Evolutionary conservation across 2,888 invertebrate species (phyloP).

Genomic region (Lacanobia wlatinum): DNA sequence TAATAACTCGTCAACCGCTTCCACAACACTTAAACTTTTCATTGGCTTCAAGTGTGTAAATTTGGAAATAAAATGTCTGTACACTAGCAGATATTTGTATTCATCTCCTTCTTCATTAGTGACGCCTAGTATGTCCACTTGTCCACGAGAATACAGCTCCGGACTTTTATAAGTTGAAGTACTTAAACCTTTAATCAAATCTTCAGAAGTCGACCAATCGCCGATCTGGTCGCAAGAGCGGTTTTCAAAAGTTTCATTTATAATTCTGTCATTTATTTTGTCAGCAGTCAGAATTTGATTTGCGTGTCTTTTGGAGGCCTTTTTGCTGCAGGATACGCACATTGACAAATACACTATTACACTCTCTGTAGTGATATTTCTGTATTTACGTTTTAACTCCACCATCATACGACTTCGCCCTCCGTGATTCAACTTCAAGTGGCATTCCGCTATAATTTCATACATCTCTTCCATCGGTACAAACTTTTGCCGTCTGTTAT

Average conservation of each 20-base stretch:
- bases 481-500: conserved; percentile 60
- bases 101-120: conserved; percentile 72
- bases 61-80: conserved; percentile 75
- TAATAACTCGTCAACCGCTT: conserved; percentile 73
- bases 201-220: conserved; percentile 38
- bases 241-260: conserved; percentile 28
- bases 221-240: conserved; percentile 35
- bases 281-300: conserved; percentile 31
- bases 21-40: conserved; percentile 72
- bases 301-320: conserved; percentile 53
- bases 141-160: conserved; percentile 77
- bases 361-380: conserved; percentile 76
- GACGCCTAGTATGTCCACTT: conserved; percentile 77
- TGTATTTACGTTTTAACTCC: conserved; percentile 75
- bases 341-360: conserved; percentile 75
- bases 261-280: conserved; percentile 30
- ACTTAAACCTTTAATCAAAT: conserved; percentile 26
- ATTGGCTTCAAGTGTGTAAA: conserved; percentile 77
- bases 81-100: conserved; percentile 78
- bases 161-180: conserved; percentile 62
- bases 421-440: conserved; percentile 76
- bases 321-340: conserved; percentile 74
- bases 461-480: conserved; percentile 78
- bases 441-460: conserved; percentile 76
- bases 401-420: conserved; percentile 76